Conservation (phyloP, 2,113 vertebrate species). For the Perca schrenkii region DNA sequence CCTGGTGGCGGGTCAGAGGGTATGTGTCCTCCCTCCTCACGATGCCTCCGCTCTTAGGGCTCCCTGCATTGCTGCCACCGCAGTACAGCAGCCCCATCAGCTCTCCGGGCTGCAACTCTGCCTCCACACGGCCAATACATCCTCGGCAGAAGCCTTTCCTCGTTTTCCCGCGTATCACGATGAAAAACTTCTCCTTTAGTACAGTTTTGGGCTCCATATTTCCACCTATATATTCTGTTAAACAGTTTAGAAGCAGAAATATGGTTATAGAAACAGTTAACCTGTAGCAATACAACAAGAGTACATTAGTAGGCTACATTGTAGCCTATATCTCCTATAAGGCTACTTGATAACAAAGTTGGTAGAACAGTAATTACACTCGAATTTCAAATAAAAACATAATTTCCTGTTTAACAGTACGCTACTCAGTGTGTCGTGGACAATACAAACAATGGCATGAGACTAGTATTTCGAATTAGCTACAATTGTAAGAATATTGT, state of each 20-base stretch:
- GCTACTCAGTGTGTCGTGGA: background rate
- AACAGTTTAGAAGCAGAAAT: background rate
- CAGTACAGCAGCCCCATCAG: constrained; percentile 72
- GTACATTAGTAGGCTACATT: background rate
- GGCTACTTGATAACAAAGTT: background rate
- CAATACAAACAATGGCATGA: background rate
- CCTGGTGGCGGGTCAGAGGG: constrained; percentile 81
- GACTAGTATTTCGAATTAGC: background rate
- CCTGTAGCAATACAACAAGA: constrained; percentile 6
- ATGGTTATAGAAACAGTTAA: background rate
- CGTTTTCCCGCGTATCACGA: constrained; percentile 77
- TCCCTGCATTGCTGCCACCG: constrained; percentile 33
- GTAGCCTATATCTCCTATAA: no score
- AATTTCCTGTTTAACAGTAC: background rate
- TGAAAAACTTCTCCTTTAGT: constrained; percentile 78
- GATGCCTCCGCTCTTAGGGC: constrained; percentile 65
- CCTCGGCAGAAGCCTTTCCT: constrained; percentile 80
- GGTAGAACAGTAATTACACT: background rate
- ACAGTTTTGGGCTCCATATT: constrained; percentile 68
- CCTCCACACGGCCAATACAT: constrained; percentile 78
- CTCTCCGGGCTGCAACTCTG: constrained; percentile 70
- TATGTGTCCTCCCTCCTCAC: constrained; percentile 76
- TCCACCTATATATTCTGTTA: background rate
- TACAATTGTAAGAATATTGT: background rate
- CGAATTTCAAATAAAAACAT: background rate